These are phyloP conservation scores for Agriopis leucophaearia DNA, from an alignment of 2,888 invertebrate species.

Conservation along the genomic window DNA sequence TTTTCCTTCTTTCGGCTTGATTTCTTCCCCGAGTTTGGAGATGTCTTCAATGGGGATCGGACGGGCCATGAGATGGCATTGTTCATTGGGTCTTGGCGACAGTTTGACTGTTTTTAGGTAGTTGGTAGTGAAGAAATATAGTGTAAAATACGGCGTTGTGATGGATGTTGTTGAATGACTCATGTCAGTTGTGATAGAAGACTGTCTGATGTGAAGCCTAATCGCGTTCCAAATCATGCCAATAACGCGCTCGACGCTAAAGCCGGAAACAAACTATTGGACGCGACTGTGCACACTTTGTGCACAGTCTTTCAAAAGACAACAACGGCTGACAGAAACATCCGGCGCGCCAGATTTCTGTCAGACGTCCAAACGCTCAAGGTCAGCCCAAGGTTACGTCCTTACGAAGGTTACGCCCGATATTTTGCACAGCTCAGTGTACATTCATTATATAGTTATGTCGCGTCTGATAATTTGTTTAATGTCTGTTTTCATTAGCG, in stretches of 20 bases:
- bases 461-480: no score
- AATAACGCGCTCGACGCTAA: background rate
- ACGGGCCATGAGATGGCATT: conserved; percentile 68
- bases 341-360: no score
- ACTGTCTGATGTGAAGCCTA: background rate
- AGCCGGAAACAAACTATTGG: no score
- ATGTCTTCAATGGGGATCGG: conserved; percentile 62
- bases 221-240: background rate
- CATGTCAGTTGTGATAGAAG: conserved; percentile 7
- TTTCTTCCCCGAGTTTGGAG: conserved; percentile 52
- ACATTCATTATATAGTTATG: no score
- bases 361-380: no score
- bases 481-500: no score
- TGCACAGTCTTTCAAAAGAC: no score
- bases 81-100: conserved; percentile 35
- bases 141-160: background rate
- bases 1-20: conserved; percentile 55
- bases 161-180: conserved; percentile 10
- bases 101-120: conserved; percentile 23
- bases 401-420: no score
- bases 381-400: no score
- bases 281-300: no score
- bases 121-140: conserved; percentile 11
- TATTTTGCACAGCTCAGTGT: no score
- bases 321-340: no score